phyloP scores from a whole-genome alignment of 2,113 vertebrate species.

The Charadrius vociferus region DNA sequence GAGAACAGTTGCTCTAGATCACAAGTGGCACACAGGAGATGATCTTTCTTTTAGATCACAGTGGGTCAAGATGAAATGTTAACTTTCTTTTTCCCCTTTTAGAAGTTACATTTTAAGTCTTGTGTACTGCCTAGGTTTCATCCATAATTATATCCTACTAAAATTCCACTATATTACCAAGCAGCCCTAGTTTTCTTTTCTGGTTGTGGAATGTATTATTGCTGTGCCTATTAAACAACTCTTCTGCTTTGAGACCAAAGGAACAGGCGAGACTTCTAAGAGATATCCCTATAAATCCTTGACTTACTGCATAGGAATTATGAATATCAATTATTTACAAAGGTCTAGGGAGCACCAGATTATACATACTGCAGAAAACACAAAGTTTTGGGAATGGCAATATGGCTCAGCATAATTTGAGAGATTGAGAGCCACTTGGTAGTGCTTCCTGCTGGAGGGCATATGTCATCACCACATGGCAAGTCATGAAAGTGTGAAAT shows the following conservation, averaged over 20 bases:
- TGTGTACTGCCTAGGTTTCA: not conserved
- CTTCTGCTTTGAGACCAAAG: not conserved
- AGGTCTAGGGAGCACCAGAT: not conserved
- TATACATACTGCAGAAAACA: not conserved
- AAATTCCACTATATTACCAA: not conserved
- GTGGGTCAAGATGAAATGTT: not conserved
- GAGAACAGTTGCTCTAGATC: not conserved
- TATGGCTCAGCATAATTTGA: not conserved
- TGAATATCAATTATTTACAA: not conserved
- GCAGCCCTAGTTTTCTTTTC: not conserved
- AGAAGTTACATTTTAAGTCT: not conserved
- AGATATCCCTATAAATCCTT: not conserved
- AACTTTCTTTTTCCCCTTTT: not conserved
- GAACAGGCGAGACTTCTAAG: not conserved
- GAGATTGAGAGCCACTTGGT: not conserved
- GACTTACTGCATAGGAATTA: not conserved
- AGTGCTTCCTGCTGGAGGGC: not conserved
- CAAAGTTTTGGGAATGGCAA: not conserved
- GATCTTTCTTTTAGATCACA: not conserved
- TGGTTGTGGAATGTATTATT: not conserved
- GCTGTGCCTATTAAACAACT: not conserved
- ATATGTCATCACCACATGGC: not conserved
- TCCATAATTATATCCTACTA: not conserved
- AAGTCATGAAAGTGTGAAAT: constrained; percentile 9
- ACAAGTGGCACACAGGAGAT: not conserved